Percentiles rank a stretch among this genome's conserved stretches.
phyloP scores from a whole-genome alignment of 2,113 vertebrate species.

The Mastomys coucha region DNA sequence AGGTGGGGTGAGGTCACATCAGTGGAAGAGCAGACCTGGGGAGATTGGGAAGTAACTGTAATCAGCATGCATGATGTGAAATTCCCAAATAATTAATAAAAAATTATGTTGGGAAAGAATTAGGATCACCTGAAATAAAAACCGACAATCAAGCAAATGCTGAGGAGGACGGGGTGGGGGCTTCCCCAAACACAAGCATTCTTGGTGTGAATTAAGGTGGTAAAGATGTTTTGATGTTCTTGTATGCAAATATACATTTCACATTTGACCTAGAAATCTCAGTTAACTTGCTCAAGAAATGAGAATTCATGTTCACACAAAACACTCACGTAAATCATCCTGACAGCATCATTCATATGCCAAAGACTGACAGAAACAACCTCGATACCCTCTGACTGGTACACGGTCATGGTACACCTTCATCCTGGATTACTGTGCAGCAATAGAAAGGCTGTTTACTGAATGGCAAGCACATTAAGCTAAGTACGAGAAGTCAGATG shows the following conservation, averaged over 20 bases:
- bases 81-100: neutral
- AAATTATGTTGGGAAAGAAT: neutral
- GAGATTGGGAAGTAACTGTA: neutral
- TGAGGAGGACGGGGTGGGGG: neutral
- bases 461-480: neutral
- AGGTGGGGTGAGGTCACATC: neutral
- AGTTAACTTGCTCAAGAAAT: neutral
- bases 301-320: conserved; percentile 7
- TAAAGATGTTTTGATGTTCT: conserved; percentile 1
- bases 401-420: neutral
- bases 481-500: neutral
- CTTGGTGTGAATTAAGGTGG: conserved; percentile 9
- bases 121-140: neutral
- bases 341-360: neutral
- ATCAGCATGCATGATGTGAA: neutral
- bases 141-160: neutral
- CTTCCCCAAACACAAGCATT: neutral
- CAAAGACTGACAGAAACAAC: neutral
- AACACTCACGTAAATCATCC: neutral
- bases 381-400: neutral
- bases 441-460: neutral
- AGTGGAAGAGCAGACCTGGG: neutral
- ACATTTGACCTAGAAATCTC: neutral
- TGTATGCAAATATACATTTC: neutral
- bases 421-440: neutral